Evolutionary conservation across 1,140 invertebrate species (phyloP), one percentile per base, ranked within the genome.

Genomic region (Danaus melanippus): DNA sequence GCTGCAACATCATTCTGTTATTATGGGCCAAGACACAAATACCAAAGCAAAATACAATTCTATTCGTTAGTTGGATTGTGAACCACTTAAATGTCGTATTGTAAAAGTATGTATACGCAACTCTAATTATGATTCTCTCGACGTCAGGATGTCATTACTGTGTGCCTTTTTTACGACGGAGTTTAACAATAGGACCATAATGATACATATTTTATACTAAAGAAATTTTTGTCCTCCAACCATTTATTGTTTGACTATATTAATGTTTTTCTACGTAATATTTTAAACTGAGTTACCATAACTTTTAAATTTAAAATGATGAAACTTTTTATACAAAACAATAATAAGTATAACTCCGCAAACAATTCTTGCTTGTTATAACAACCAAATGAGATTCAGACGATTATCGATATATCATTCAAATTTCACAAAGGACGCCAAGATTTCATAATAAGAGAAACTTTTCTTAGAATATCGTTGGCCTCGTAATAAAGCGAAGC

Each of bases 401-500:
- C 21, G 21, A 32, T 32, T 32, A 32, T 32, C 21, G 21, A 32
- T 32, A 32, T 59, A 61, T 66, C 59, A 69, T 66, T 63, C 56
- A 69, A 69, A 69, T 69, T 55, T 58, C 67, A 44, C 44, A 49
- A 49, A 47, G 53, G 39, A 46, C 40, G 50, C 21, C 21, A 32
- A 66, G 60, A 63, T 66, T 63, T 44, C 45, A 51, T 62, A 68
- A 68, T 64, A 67, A 67, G 62, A 68, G 46, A 62, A 65, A 60
- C 46, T 70, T 60, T 47, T 21, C 40, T 42, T 43, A 10, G 47
- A 61, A 64, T 60, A 58, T 56, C 45, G 58, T 64, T 64, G 64
- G 57, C 58, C 56, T 58, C 43, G 64, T 67, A 67, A 69, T 67
- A 67, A 70, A 70, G 58, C 52, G 57, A 53, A 54, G 58, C 62